Evolutionary conservation across 2,113 vertebrate genomes (phyloP).

Genomic region (Hyperoodon ampullatus): DNA sequence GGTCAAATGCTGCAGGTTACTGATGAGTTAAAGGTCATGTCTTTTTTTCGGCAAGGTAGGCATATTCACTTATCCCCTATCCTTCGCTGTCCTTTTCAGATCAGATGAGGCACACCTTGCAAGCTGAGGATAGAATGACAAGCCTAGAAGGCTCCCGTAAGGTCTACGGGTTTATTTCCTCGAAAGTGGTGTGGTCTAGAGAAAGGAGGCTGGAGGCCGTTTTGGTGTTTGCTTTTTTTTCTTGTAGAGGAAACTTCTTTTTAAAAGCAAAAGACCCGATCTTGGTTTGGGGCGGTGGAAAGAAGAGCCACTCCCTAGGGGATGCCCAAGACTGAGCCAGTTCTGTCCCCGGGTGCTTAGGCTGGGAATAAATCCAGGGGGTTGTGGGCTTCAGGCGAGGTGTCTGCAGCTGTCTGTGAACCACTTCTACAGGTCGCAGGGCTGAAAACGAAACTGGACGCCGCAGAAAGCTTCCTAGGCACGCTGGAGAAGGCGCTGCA

Average conservation of each 20-base stretch:
- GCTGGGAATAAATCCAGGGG: neutral
- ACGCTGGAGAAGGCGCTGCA: conserved; percentile 62
- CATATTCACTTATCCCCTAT: fast-evolving
- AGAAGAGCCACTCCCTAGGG: neutral
- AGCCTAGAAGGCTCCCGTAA: fast-evolving
- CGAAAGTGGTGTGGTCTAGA: neutral
- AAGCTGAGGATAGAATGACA: neutral
- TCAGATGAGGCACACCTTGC: neutral
- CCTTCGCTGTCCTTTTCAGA: neutral
- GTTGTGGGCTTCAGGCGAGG: neutral
- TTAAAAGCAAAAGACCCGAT: neutral
- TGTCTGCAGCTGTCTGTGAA: neutral
- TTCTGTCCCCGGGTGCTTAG: neutral
- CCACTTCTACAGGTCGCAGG: conserved; percentile 81
- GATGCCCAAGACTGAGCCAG: neutral
- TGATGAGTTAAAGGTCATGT: neutral
- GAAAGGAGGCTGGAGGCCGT: neutral
- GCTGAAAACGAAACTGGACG: conserved; percentile 76
- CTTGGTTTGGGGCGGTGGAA: neutral
- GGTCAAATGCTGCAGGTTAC: neutral
- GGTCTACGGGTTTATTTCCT: no score
- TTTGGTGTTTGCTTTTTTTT: neutral
- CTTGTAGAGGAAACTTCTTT: neutral
- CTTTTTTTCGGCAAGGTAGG: neutral
- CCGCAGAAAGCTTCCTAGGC: conserved; percentile 47